Base-by-base conservation (phyloP, 2,113 vertebrate species). In the Dipodomys spectabilis region DNA sequence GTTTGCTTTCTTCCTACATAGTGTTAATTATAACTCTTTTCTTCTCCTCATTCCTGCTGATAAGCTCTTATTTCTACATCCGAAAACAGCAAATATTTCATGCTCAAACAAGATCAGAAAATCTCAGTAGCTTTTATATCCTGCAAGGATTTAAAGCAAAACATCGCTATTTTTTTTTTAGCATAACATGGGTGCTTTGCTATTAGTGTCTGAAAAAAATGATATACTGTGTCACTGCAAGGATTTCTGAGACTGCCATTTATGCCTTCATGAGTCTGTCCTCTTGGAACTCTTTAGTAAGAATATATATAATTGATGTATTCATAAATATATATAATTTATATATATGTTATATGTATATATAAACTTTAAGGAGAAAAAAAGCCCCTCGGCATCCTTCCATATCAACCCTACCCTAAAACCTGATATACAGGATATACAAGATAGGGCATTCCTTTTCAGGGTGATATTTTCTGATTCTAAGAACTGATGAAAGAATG, bases 1-100 rank as follows among this genome's bases (percentile, higher is more conserved):
- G 96, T 97, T 97, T 96, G 95, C 84, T 95, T 97, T 92, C 96
- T 96, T 97, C 79, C 60, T 95, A 62, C 90, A 71, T 28, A 75
- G 57, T 91, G 49, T 95, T 97, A 90, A 91, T 90, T 84, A 87
- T 93, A 97, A 96, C 95, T 96, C 84, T 79, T 57, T 57, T 57
- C 95, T 94, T 84, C 87, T 45, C 30, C 53, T 44, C 75, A 57
- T 96, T 95, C 92, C 96, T 95, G 94, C 91, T 95, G 86, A 88
- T 95, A 96, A 95, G 96, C 93, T 95, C n/a, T 93, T 90, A 57
- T 13, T 65, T 90, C 62, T 90, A 69, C 15, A 23, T 74, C 16
- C 12, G 83, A 78, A 95, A 39, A 85, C 45, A 45, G 30, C 62
- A 86, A 90, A 77, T 71, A 86, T 62, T 74, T 79, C 15, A 22